These are phyloP conservation scores for Pedetes capensis DNA, from an alignment of 2,113 vertebrate species.

Conservation along the genomic window DNA sequence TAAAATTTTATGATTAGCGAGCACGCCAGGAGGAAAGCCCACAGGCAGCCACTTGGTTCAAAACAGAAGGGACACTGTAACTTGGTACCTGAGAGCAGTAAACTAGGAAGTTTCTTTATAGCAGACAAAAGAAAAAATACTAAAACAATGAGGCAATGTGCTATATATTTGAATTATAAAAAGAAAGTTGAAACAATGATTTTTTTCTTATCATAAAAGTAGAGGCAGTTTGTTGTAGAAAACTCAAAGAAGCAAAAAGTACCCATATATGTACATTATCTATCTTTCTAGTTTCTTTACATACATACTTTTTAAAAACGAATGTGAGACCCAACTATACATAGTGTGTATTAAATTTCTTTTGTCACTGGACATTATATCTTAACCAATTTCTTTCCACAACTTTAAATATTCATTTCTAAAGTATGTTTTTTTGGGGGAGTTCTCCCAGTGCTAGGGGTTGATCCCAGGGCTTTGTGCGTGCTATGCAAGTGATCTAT, in stretches of 20 bases:
- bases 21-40: neutral
- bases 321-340: neutral
- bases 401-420: neutral
- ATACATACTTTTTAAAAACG: neutral
- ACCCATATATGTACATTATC: neutral
- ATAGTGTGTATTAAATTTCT: neutral
- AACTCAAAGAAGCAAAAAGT: neutral
- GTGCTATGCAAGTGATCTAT: too few relatives aligned
- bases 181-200: neutral
- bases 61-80: neutral
- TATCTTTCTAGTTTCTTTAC: neutral
- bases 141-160: neutral
- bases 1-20: neutral
- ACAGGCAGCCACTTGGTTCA: neutral
- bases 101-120: neutral
- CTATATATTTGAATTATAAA: neutral
- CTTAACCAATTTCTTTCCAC: neutral
- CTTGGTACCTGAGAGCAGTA: neutral
- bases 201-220: neutral
- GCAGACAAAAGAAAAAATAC: neutral
- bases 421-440: too few relatives aligned
- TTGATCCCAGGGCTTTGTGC: too few relatives aligned
- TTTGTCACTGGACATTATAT: neutral
- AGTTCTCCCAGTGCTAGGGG: too few relatives aligned
- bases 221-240: neutral